Evolutionary conservation across 2,888 invertebrate genomes (phyloP), one percentile per base, ranked within the genome.

Genomic region (Pyrochroa serraticornis): DNA sequence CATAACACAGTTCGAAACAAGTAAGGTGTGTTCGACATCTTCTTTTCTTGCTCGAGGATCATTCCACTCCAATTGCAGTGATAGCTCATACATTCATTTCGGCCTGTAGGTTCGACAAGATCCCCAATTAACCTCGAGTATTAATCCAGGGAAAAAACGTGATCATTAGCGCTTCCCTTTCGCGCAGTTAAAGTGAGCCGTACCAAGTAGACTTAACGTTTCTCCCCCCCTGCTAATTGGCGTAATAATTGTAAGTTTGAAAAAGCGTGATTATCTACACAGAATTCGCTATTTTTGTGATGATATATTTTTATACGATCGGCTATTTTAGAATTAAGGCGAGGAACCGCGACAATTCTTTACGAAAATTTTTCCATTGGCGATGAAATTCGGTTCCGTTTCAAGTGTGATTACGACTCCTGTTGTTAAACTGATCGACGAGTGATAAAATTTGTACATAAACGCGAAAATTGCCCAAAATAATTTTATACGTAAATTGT

Each of bases 261-360:
- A 47, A 41, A 39, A 38, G n/a, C 10, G 59, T 61, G 62, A 51
- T 56, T 60, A 56, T 61, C 53, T 52, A 51, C 62, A 57, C 61
- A 62, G 59, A 69, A 67, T 64, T 62, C 66, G 62, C 69, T 67
- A 71, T 68, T 71, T 50, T 74, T 74, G 73, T 74, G 74, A 74
- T 75, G 73, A 73, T 70, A 70, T 71, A 71, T 71, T 71, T 71
- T 71, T 71, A 62, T 71, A 71, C 67, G 62, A 64, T 68, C 64
- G 66, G 65, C 66, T 63, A 60, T 63, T 44, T 45, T 63, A 65
- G 62, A 54, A 36, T 48, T 65, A 65, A 62, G 60, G 8, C 10
- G 13, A 45, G 59, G 59, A 59, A 59, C 59, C 59, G 49, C 10
- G 10, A 46, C 22, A n/a, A 34, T 5, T 9, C 35, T 6, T 50